Percentiles rank a stretch among this genome's conserved stretches.
Conservation (phyloP, 2,113 vertebrate genomes). For the Proteles cristata region DNA sequence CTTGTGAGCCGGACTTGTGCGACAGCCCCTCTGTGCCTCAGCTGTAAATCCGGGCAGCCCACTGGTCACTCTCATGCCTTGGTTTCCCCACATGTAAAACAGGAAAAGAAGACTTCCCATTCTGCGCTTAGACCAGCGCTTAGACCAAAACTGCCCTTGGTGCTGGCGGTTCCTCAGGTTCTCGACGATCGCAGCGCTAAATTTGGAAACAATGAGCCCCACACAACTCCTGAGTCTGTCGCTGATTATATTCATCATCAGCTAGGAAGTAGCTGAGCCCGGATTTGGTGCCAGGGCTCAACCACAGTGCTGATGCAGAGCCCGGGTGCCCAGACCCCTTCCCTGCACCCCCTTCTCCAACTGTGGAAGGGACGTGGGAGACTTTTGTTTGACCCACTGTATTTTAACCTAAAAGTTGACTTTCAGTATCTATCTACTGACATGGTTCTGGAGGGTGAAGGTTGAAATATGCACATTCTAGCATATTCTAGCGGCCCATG, state of each 20-base stretch:
- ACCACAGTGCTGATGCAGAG: background rate
- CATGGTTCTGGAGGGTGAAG: too few relatives aligned
- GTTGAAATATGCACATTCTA: background rate
- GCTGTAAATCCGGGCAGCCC: rapidly evolving
- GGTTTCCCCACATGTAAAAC: background rate
- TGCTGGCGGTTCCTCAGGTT: too few relatives aligned
- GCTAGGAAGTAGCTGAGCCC: background rate
- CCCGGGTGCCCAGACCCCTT: background rate
- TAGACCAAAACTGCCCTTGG: too few relatives aligned
- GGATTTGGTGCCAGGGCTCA: too few relatives aligned
- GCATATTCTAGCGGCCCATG: background rate
- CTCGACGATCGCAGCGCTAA: background rate
- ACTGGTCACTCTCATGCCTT: rapidly evolving
- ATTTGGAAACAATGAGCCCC: background rate
- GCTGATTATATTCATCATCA: background rate
- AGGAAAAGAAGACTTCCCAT: too few relatives aligned
- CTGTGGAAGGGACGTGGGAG: background rate
- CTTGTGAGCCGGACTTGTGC: background rate
- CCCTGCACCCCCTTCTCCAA: rapidly evolving
- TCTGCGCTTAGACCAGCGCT: background rate
- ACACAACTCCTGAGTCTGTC: background rate
- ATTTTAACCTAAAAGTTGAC: background rate
- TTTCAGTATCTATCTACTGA: background rate
- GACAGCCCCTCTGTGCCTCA: rapidly evolving
- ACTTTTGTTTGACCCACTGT: background rate